A percentile compares a stretch with the other conserved stretches of the same genome.
phyloP scores from a whole-genome alignment of 2,113 vertebrate genomes.

The Rynchops niger region DNA sequence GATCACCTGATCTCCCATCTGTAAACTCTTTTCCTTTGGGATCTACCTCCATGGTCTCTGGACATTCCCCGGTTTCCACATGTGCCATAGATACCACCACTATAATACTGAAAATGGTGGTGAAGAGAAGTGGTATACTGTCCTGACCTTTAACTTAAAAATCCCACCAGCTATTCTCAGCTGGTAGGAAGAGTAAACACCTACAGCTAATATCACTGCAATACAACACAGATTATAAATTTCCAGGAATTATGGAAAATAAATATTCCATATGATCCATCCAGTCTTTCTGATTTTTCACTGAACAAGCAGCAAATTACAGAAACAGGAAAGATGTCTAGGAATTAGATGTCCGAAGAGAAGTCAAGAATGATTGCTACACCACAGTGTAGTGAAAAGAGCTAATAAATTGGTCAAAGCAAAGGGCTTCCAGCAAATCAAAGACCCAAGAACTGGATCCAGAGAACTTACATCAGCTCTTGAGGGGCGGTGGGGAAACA shows the following conservation, averaged over 20 bases:
- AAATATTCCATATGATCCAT: not conserved
- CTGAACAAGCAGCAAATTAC: not conserved
- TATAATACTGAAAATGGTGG: not conserved
- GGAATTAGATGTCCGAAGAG: not conserved
- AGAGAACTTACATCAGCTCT: not conserved
- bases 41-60: not conserved
- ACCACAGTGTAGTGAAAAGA: not conserved
- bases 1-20: not conserved
- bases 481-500: no score
- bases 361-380: not conserved
- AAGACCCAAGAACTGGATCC: not conserved
- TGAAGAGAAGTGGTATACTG: not conserved
- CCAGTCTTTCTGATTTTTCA: not conserved
- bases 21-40: not conserved
- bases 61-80: not conserved
- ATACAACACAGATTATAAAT: not conserved
- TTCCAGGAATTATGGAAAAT: not conserved
- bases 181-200: not conserved
- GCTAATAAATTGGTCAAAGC: not conserved
- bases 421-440: slow-evolving; percentile 1
- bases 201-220: not conserved
- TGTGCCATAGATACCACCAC: not conserved
- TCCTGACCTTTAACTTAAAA: not conserved
- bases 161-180: not conserved
- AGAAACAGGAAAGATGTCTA: not conserved